phyloP scores from a whole-genome alignment of 2,888 invertebrate genomes.

The Andrena flavipes region DNA sequence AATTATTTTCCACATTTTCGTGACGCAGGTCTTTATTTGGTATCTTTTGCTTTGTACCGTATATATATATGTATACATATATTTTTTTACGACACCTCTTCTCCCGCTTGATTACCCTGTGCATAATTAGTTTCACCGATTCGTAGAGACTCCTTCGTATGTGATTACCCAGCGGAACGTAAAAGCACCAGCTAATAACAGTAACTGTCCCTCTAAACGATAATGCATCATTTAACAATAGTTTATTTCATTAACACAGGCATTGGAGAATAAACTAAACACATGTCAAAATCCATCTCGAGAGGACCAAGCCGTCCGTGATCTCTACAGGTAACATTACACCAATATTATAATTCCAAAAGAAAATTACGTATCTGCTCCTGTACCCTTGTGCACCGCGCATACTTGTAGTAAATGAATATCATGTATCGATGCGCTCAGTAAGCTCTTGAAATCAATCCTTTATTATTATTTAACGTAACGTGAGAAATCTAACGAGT shows the following conservation, averaged over 20 bases:
- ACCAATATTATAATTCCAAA: constrained; percentile 57
- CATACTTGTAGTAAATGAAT: constrained; percentile 49
- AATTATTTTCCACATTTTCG: constrained; percentile 69
- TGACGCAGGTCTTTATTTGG: constrained; percentile 80
- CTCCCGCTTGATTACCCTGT: background rate
- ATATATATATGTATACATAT: constrained; percentile 8
- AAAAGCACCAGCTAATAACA: constrained; percentile 18
- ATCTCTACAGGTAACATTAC: constrained; percentile 83
- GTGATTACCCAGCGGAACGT: background rate
- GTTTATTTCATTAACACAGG: constrained; percentile 72
- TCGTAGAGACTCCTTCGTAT: constrained; percentile 1
- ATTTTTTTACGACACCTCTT: background rate
- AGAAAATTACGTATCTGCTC: constrained; percentile 46
- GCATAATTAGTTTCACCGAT: background rate
- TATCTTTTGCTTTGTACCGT: constrained; percentile 73
- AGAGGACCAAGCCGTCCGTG: constrained; percentile 83
- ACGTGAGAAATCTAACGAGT: constrained; percentile 10
- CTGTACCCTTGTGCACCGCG: constrained; percentile 48
- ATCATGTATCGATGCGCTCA: constrained; percentile 51
- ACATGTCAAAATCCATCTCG: constrained; percentile 82
- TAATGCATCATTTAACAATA: constrained; percentile 20
- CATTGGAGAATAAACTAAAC: constrained; percentile 83
- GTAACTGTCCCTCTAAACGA: background rate
- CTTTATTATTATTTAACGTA: background rate
- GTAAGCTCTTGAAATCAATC: background rate